phyloP scores from a whole-genome alignment of 35 echinoderm and acorn worm genomes.

The Heliocidaris erythrogramma region DNA sequence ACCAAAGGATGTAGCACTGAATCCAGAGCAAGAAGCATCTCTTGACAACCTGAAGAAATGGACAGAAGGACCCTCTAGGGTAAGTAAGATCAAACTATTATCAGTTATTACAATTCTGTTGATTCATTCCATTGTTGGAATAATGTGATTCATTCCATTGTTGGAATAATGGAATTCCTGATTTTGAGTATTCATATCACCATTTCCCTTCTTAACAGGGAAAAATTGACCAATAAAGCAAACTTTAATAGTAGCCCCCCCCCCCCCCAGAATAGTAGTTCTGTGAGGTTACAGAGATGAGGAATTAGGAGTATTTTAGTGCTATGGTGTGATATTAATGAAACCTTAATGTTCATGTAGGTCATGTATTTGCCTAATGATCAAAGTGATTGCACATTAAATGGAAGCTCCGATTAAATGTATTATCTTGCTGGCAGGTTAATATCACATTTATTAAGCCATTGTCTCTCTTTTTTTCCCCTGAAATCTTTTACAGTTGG shows the following conservation, averaged over 20 bases:
- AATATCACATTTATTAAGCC: too few relatives aligned
- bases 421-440: too few relatives aligned
- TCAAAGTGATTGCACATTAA: too few relatives aligned
- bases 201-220: neutral
- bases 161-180: neutral
- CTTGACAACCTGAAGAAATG: conserved; percentile 71
- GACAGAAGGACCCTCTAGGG: conserved; percentile 83
- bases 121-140: neutral
- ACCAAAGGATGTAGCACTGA: conserved; percentile 49
- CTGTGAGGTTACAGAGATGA: neutral
- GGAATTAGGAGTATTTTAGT: too few relatives aligned
- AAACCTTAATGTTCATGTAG: too few relatives aligned
- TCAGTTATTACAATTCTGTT: neutral
- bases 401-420: too few relatives aligned
- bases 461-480: neutral
- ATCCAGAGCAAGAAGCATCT: conserved; percentile 72
- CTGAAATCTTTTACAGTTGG: conserved; percentile 56
- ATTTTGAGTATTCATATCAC: too few relatives aligned
- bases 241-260: neutral
- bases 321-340: too few relatives aligned
- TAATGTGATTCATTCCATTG: neutral
- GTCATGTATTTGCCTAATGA: too few relatives aligned
- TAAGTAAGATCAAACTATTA: conserved; percentile 51
- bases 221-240: neutral
- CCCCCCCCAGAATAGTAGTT: too few relatives aligned